These are phyloP conservation scores for Orchesella cincta DNA, from an alignment of 1,140 invertebrate species.

Conservation along the genomic window DNA sequence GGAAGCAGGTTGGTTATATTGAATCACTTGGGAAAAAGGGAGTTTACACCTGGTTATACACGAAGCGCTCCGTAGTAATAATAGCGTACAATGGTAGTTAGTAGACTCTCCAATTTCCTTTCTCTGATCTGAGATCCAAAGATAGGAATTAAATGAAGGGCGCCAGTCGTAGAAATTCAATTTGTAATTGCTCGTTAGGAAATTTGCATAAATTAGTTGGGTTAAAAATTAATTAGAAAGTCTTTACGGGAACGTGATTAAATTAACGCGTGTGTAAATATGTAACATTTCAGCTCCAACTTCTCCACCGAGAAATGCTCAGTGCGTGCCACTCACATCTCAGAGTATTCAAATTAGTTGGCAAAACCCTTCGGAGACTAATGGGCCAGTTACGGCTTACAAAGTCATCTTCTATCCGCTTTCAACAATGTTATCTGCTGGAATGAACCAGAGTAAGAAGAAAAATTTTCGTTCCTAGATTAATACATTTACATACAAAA, in stretches of 20 bases:
- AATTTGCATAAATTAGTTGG: conserved; percentile 2
- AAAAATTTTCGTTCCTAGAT: too few relatives aligned
- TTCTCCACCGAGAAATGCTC: conserved; percentile 53
- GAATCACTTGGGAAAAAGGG: too few relatives aligned
- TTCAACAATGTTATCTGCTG: not conserved
- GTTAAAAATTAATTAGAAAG: conserved; percentile 14
- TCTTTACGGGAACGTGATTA: not conserved
- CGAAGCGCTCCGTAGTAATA: too few relatives aligned
- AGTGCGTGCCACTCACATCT: conserved; percentile 54
- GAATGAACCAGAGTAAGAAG: not conserved
- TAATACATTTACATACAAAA: too few relatives aligned
- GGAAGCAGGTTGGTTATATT: conserved; percentile 43
- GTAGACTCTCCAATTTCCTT: too few relatives aligned
- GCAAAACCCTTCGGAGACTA: conserved; percentile 55
- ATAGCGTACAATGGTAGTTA: too few relatives aligned
- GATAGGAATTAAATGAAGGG: not conserved
- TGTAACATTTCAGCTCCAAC: conserved; percentile 52
- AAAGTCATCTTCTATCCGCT: conserved; percentile 39
- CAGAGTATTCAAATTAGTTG: conserved; percentile 59
- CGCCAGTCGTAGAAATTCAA: not conserved
- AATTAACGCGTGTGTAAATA: not conserved
- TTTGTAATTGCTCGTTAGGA: not conserved
- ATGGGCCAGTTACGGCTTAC: conserved; percentile 40
- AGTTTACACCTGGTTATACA: too few relatives aligned
- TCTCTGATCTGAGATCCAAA: too few relatives aligned